Evolutionary conservation across 1,140 invertebrate species (phyloP).

Genomic region (Lordiphosa collinella): DNA sequence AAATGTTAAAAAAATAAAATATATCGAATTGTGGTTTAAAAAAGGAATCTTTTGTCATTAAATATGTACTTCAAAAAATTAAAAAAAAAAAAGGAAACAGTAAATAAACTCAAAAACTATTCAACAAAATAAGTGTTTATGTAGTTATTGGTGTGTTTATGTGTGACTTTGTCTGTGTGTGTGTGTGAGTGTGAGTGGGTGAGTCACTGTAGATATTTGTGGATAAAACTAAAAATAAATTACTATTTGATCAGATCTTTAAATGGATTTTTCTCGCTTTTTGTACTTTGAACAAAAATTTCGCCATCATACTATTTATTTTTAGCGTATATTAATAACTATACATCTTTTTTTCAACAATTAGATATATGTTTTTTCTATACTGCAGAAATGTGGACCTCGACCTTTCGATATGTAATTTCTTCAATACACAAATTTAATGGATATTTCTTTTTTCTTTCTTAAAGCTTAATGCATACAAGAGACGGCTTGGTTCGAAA

Average conservation of each 20-base stretch:
- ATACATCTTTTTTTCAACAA: slow-evolving; percentile 69
- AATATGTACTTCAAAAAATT: slow-evolving; percentile 62
- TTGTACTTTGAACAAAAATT: slow-evolving; percentile 79
- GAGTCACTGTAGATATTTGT: slow-evolving; percentile 11
- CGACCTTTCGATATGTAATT: slow-evolving; percentile 67
- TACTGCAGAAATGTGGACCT: slow-evolving; percentile 79
- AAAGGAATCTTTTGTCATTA: slow-evolving; percentile 28
- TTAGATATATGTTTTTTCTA: slow-evolving; percentile 73
- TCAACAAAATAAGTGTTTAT: slow-evolving; percentile 64
- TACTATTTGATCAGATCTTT: slow-evolving; percentile 37
- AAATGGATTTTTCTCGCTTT: slow-evolving; percentile 25
- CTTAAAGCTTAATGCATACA: slow-evolving; percentile 78
- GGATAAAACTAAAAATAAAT: slow-evolving; percentile 59
- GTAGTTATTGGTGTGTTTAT: slow-evolving; percentile 15
- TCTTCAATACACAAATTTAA: slow-evolving; percentile 69
- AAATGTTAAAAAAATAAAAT: slow-evolving; percentile 58
- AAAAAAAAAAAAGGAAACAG: slow-evolving; percentile 67
- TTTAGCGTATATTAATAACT: slow-evolving; percentile 74
- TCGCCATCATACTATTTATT: slow-evolving; percentile 75
- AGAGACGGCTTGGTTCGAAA: slow-evolving; percentile 67
- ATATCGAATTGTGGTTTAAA: slow-evolving; percentile 31
- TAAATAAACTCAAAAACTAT: slow-evolving; percentile 50
- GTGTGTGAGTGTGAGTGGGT: slow-evolving; percentile 17
- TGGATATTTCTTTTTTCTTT: slow-evolving; percentile 44
- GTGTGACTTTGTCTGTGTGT: slow-evolving; percentile 8